Base-by-base conservation (phyloP, 1,140 invertebrate genomes). In the Andricus grossulariae region DNA sequence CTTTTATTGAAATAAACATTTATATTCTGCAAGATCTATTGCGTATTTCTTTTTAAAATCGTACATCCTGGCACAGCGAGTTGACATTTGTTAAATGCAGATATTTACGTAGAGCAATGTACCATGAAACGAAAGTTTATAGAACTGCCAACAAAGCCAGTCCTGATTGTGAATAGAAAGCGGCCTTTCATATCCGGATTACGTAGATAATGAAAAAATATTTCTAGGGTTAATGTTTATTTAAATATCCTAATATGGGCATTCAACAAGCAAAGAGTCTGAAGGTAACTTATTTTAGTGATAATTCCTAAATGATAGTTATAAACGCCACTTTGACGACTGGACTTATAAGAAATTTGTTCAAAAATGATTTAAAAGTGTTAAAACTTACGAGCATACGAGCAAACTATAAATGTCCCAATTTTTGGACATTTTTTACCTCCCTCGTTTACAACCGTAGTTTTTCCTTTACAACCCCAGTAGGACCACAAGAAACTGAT, bases 61-160 rank as follows among this genome's bases (percentile, higher is more conserved):
- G 15, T 45, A n/a, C 25, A 39, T 66, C 25, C 60, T 13, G 57
- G 25, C 21, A 21, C 19, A 25, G 57, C 15, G 21, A 60, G 13
- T 60, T 10, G 60, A n/a, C 60, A 66, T 66, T 66, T 39, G 25
- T 66, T 39, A 32, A 39, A 66, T 66, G 60, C 60, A n/a, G 25
- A 66, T 66, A 66, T 66, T 66, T 25, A 66, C 60, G 25, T 32
- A 66, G 60, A n/a, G 60, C n/a, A 66, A 39, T 32, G 60, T 66
- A 39, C 60, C 60, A 66, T 66, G 32, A 66, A 66, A 32, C 21
- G 60, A 66, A n/a, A 66, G 45, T 66, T 66, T 66, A 66, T 66
- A 45, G 60, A 66, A 66, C 60, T 66, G 60, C 60, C 60, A 66
- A 66, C 60, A 32, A 18, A 66, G 60, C 60, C 60, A 60, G 25